Evolutionary conservation across 1,140 invertebrate genomes (phyloP), one percentile per base, ranked within the genome.

Genomic region (Ostrea denselamellosa): DNA sequence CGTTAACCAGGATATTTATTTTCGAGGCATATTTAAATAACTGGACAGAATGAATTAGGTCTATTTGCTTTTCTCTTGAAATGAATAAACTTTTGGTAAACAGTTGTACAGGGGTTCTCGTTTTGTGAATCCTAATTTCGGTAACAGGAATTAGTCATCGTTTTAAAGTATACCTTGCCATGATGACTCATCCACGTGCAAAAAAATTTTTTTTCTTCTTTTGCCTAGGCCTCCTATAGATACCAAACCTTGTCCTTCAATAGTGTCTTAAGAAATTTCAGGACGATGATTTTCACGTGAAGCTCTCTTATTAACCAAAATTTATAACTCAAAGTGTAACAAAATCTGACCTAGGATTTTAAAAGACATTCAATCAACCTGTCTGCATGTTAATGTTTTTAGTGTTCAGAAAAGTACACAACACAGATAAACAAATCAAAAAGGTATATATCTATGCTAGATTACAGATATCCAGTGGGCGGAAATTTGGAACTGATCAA

Each of bases 21-120:
- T 71, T 71, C 25, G 28, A 14, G 68, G 68, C 10, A 25, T 71
- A 71, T 71, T 71, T 34, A 71, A 71, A 71, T 22, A 34, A 71
- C 68, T 71, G 68, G 68, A 71, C 68, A 71, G 68, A 28, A 3
- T 28, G 68, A 71, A 71, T 71, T 71, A 71, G 12, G 25, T 71
- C 22, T 71, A 71, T 71, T 71, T 71, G 68, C 68, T 71, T 25
- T 71, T 25, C 68, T 28, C 68, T 71, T 71, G 68, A 71, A 71
- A 34, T 71, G 68, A 71, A 28, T 71, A 71, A 71, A 71, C 68
- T 71, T 71, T 71, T 71, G 25, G 68, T 71, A 71, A 71, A 71
- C 68, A 71, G 22, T 71, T 71, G 68, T 71, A 34, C 28, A 44
- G 22, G 68, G 25, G 68, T 34, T 44, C 68, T 71, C 17, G 25